These are phyloP conservation scores for Conops quadrifasciatus DNA, from an alignment of 2,888 invertebrate genomes.

Conservation along the genomic window DNA sequence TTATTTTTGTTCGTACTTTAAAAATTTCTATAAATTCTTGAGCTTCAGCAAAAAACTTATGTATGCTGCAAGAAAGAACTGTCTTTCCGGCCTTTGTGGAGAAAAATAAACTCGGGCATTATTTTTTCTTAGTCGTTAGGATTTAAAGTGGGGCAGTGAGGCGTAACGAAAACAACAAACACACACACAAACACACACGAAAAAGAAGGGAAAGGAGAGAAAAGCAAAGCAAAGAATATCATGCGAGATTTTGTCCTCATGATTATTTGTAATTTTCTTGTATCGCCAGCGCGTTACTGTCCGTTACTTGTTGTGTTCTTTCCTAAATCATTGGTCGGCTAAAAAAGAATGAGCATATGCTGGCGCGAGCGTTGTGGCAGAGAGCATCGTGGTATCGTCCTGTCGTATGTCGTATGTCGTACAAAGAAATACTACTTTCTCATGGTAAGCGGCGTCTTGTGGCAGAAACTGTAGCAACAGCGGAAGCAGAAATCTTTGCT, in stretches of 20 bases:
- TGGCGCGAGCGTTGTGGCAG: too few species aligned
- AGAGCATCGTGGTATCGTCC: too few species aligned
- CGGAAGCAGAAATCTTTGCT: background rate
- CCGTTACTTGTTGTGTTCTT: constrained; percentile 1
- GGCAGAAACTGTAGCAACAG: background rate
- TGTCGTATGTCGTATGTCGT: too few species aligned
- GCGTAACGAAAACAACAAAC: background rate
- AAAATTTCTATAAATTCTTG: too few species aligned
- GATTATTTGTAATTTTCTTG: constrained; percentile 20
- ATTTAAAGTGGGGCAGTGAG: too few species aligned
- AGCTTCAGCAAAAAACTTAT: too few species aligned
- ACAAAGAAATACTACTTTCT: background rate
- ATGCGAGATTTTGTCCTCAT: constrained; percentile 26
- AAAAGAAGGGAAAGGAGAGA: background rate
- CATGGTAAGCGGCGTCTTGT: too few species aligned
- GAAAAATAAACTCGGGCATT: too few species aligned
- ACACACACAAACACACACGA: background rate
- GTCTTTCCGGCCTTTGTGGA: too few species aligned
- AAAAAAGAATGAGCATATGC: background rate
- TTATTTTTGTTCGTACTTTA: too few species aligned
- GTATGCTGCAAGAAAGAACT: too few species aligned
- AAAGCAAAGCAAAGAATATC: background rate
- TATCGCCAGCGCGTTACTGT: background rate
- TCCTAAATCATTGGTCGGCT: constrained; percentile 18
- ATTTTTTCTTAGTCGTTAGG: too few species aligned